A percentile compares a stretch with the other conserved stretches of the same genome.
Conservation (phyloP, 1,140 invertebrate species). For the Saccostrea glomerata region DNA sequence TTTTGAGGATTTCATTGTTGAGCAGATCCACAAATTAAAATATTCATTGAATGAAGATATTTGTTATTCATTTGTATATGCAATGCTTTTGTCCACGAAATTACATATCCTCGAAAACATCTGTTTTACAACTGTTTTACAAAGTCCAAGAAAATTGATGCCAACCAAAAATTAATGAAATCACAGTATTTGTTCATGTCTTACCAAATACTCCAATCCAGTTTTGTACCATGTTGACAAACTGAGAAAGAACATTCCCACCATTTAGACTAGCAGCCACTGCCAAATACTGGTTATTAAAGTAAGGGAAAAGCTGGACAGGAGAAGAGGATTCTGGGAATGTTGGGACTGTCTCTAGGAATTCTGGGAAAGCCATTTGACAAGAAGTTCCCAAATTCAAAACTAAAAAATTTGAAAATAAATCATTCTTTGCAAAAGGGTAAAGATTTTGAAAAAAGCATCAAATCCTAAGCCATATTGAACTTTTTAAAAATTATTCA, state of each 20-base stretch:
- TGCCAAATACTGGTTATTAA: constrained; percentile 86
- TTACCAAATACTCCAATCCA: constrained; percentile 88
- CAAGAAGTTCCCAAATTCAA: constrained; percentile 94
- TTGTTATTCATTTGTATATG: too few species aligned
- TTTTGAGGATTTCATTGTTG: too few species aligned
- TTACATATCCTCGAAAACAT: too few species aligned
- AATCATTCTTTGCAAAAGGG: background rate
- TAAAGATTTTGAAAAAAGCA: background rate
- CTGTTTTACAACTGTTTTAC: too few species aligned
- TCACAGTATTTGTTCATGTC: background rate
- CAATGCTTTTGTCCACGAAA: too few species aligned
- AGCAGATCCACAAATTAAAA: too few species aligned
- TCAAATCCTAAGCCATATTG: too few species aligned
- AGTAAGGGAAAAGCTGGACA: constrained; percentile 90
- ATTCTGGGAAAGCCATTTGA: constrained; percentile 87
- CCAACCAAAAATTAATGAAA: too few species aligned
- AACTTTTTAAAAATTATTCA: too few species aligned
- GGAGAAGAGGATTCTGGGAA: constrained; percentile 54
- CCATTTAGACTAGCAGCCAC: constrained; percentile 93
- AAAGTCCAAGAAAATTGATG: too few species aligned
- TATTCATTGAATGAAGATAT: too few species aligned
- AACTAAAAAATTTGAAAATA: constrained; percentile 80
- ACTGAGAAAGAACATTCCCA: constrained; percentile 90
- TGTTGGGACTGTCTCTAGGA: constrained; percentile 48
- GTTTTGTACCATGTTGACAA: constrained; percentile 89